phyloP scores from a whole-genome alignment of 2,113 vertebrate genomes.

The Ammodramus savannarum region DNA sequence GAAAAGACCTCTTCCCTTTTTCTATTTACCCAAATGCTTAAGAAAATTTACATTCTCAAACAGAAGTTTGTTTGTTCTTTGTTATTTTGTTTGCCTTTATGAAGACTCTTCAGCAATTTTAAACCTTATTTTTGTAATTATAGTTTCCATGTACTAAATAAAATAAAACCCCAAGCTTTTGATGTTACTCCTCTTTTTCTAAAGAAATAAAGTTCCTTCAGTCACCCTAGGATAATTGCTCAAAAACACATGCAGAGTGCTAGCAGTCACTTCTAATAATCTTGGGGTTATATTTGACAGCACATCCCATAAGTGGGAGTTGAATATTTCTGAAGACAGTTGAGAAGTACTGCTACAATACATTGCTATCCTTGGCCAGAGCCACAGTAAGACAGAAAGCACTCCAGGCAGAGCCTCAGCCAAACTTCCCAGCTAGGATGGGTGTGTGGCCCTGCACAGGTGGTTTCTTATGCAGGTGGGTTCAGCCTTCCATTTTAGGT shows the following conservation, averaged over 20 bases:
- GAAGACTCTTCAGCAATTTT: background rate
- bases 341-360: background rate
- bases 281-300: background rate
- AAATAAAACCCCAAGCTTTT: background rate
- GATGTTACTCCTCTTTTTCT: background rate
- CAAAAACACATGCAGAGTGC: background rate
- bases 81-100: background rate
- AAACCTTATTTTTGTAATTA: background rate
- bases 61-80: background rate
- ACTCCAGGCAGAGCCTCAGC: background rate
- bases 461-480: background rate
- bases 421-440: background rate
- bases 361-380: background rate
- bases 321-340: background rate
- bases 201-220: background rate
- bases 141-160: background rate
- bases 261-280: background rate
- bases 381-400: background rate
- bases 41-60: background rate
- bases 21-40: background rate
- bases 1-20: background rate
- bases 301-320: too few relatives aligned
- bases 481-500: background rate
- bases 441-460: background rate
- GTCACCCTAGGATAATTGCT: background rate